Evolutionary conservation across 1,140 invertebrate species (phyloP).

Genomic region (Drosophila biarmipes): DNA sequence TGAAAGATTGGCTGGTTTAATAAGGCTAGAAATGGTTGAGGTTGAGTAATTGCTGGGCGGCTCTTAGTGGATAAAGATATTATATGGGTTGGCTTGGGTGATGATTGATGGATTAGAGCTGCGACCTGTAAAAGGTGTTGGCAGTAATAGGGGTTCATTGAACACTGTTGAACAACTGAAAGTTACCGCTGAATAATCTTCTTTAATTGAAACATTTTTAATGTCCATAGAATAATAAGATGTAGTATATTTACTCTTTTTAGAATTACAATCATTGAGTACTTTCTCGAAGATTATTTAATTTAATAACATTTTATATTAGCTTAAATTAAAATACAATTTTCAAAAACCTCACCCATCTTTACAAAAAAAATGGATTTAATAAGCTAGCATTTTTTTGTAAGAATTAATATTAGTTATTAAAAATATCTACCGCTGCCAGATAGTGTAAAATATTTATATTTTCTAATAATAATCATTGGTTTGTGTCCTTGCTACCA

Average conservation of each 20-base stretch:
- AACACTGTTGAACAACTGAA: not conserved
- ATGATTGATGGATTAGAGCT: slow-evolving; percentile 40
- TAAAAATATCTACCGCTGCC: not conserved
- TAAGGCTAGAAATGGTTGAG: slow-evolving; percentile 15
- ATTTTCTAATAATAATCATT: not conserved
- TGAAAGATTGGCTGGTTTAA: slow-evolving; percentile 52
- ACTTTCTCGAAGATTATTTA: too few species aligned
- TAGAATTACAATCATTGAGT: too few species aligned
- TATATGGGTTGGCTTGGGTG: slow-evolving; percentile 21
- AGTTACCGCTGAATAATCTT: not conserved
- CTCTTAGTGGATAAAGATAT: slow-evolving; percentile 45
- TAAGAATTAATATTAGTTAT: not conserved
- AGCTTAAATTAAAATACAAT: too few species aligned
- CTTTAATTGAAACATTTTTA: not conserved
- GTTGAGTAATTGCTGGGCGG: slow-evolving; percentile 11
- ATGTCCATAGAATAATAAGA: too few species aligned
- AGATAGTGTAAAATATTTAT: not conserved
- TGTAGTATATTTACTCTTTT: too few species aligned
- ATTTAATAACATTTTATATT: too few species aligned
- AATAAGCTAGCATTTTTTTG: too few species aligned
- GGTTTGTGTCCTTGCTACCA: slow-evolving; percentile 1
- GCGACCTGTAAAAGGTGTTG: not conserved
- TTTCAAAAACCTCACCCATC: too few species aligned
- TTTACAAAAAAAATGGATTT: too few species aligned
- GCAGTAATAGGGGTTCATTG: not conserved